These are phyloP conservation scores for Drosophila fulvimacula DNA, from an alignment of 2,888 invertebrate genomes.

Conservation along the genomic window DNA sequence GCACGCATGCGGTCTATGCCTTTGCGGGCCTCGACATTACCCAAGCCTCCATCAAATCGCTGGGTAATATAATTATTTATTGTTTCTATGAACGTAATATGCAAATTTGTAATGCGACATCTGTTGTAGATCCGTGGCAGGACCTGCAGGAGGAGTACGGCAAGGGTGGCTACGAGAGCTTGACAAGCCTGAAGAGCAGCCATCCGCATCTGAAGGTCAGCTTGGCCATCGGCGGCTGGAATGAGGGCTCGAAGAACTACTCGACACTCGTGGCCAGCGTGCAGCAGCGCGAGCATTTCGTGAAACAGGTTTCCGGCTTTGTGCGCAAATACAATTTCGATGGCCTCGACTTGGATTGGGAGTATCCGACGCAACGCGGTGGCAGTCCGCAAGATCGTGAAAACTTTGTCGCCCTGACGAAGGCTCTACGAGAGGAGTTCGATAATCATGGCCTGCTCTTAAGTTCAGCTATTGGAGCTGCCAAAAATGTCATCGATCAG, in stretches of 20 bases:
- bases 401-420: constrained; percentile 91
- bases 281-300: constrained; percentile 88
- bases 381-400: constrained; percentile 90
- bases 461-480: constrained; percentile 93
- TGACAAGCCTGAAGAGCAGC: constrained; percentile 88
- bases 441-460: constrained; percentile 88
- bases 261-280: constrained; percentile 88
- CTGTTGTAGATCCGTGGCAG: constrained; percentile 88
- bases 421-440: constrained; percentile 91
- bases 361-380: constrained; percentile 92
- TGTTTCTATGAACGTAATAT: constrained; percentile 13
- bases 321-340: constrained; percentile 85
- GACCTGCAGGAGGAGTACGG: constrained; percentile 92
- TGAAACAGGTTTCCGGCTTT: constrained; percentile 89
- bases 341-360: constrained; percentile 89
- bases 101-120: constrained; percentile 25
- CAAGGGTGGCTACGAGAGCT: constrained; percentile 89
- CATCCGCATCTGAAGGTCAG: constrained; percentile 90
- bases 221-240: constrained; percentile 96
- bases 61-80: constrained; percentile 86
- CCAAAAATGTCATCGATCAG: constrained; percentile 89
- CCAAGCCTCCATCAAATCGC: constrained; percentile 88
- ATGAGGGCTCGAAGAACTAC: constrained; percentile 90
- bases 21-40: constrained; percentile 91
- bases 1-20: constrained; percentile 93